Base-by-base conservation (phyloP, 2,888 invertebrate species). In the Caenorhabditis becei region DNA sequence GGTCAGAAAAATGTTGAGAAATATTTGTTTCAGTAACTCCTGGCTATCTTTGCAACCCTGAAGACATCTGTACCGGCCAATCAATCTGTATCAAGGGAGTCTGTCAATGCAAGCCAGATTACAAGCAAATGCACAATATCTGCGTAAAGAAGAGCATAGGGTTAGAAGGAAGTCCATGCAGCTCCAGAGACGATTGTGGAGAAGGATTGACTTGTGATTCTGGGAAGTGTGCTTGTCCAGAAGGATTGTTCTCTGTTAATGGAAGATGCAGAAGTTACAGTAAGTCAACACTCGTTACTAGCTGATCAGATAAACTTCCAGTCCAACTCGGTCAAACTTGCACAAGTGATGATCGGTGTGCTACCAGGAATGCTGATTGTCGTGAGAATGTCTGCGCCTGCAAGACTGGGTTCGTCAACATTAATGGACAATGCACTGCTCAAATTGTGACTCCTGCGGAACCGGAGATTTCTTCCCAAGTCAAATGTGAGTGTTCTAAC, bases 31-130 rank as follows among this genome's bases (percentile, higher is more conserved):
- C 65, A 86, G 88, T 83, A 0, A 41, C 77, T 8, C 86, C 88
- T n/a, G 86, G 86, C 18, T 69, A 80, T 18, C 44, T 77, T 1
- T 88, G 89, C 37, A 79, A 70, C 2, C 58, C 77, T 2, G 83
- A 83, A 41, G 86, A 87, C 26, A 79, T 87, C 24, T 87, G 89
- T 56, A 83, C 83, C 14, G 89, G 88, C 0, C 78, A 83, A 49
- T 88, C 91, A 3, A 77, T 85, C 7, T 91, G 91, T 65, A 75
- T 87, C n/a, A 85, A 87, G 18, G 87, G 87, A 23, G 77, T 86
- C 2, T 91, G 91, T 56, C 84, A 84, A 24, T 88, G 88, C 35
- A 72, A 69, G 23, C 71, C 75, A 11, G 80, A 77, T 28, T 77
- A 80, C 37, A 80, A 70, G 20, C 70, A 67, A 32, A 74, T 78